Conservation (phyloP, 2,113 vertebrate genomes). For the Silurus asotus region DNA sequence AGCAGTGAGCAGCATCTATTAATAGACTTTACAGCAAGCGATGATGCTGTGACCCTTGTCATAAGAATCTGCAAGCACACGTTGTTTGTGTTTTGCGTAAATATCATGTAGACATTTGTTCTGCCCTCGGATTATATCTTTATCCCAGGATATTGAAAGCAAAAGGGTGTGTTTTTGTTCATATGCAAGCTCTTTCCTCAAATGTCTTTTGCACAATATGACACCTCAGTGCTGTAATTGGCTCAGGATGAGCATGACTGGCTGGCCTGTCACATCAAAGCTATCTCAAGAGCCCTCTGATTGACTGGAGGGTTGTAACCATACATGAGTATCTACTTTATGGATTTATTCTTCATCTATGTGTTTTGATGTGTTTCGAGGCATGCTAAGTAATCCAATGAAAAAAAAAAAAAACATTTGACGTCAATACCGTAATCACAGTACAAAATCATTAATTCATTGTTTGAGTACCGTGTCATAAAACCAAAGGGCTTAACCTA, state of each 20-base stretch:
- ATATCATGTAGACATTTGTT: slow-evolving; percentile 37
- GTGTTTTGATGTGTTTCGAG: slow-evolving; percentile 4
- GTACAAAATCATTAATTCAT: neutral
- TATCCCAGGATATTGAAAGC: neutral
- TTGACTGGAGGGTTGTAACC: neutral
- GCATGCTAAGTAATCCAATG: neutral
- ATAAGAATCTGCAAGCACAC: slow-evolving; percentile 46
- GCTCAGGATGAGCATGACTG: slow-evolving; percentile 22
- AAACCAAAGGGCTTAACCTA: neutral
- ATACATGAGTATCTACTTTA: neutral
- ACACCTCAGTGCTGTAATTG: slow-evolving; percentile 24
- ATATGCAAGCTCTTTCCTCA: neutral
- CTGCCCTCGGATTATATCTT: slow-evolving; percentile 10
- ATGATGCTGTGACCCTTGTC: slow-evolving; percentile 49
- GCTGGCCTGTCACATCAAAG: neutral
- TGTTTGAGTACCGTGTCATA: neutral
- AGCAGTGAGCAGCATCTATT: slow-evolving; percentile 51
- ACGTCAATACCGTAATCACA: neutral
- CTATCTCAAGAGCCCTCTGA: slow-evolving; percentile 10
- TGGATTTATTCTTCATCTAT: neutral
- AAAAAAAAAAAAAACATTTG: neutral
- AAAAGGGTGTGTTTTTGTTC: slow-evolving; percentile 4
- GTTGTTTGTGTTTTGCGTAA: slow-evolving; percentile 54
- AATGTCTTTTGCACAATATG: slow-evolving; percentile 37
- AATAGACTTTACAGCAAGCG: slow-evolving; percentile 51